Evolutionary conservation across 2,113 vertebrate species (phyloP).

Genomic region (Smithornis capensis): DNA sequence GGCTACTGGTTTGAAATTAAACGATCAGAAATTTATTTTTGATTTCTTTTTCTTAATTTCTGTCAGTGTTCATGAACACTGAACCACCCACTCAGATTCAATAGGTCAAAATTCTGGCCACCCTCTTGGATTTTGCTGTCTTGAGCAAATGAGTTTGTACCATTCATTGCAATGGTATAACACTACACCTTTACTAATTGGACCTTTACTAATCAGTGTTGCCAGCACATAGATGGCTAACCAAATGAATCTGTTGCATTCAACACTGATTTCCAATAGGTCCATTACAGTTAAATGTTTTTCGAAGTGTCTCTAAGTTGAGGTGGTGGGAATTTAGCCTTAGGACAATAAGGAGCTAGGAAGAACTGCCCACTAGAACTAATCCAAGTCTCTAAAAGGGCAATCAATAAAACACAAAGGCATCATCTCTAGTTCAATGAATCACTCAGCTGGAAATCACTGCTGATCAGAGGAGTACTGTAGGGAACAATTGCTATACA

Average conservation of each 20-base stretch:
- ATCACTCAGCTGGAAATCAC: not conserved
- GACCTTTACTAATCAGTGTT: not conserved
- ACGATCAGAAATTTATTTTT: not conserved
- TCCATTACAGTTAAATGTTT: not conserved
- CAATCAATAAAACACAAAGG: not conserved
- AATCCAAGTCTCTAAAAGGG: not conserved
- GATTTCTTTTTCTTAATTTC: not conserved
- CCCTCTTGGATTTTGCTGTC: not conserved
- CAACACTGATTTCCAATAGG: not conserved
- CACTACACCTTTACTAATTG: no score
- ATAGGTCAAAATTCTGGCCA: not conserved
- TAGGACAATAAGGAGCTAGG: not conserved
- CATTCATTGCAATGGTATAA: not conserved
- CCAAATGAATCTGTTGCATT: not conserved
- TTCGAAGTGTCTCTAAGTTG: not conserved
- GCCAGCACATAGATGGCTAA: not conserved
- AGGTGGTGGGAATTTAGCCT: not conserved
- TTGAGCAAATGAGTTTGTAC: not conserved
- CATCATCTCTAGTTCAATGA: not conserved
- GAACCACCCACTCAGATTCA: not conserved
- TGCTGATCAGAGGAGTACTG: not conserved
- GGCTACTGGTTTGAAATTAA: not conserved
- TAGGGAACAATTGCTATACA: not conserved
- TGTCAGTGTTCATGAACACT: not conserved
- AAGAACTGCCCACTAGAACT: not conserved